Percentiles rank a stretch among this genome's conserved stretches.
Evolutionary conservation across 2,113 vertebrate genomes (phyloP).

Genomic region (Tenebrosternarchus preto): DNA sequence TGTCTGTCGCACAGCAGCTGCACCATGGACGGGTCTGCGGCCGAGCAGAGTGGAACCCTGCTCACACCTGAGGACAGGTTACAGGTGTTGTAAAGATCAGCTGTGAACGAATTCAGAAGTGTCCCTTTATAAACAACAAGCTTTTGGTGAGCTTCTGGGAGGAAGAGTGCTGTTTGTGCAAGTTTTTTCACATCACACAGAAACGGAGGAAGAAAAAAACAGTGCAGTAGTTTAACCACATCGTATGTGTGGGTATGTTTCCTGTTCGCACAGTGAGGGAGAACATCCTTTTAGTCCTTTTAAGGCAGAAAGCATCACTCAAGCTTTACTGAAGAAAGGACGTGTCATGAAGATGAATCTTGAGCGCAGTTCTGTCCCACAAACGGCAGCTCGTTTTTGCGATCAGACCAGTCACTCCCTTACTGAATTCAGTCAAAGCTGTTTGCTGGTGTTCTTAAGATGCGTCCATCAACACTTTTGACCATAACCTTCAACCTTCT

Average conservation of each 20-base stretch:
- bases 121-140: background rate
- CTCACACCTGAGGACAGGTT: background rate
- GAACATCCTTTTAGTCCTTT: constrained; percentile 32
- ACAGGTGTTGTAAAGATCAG: background rate
- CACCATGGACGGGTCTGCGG: too few species aligned
- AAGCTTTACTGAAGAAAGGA: background rate
- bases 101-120: background rate
- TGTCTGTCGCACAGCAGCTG: too few species aligned
- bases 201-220: background rate
- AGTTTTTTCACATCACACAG: background rate
- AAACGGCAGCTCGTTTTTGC: background rate
- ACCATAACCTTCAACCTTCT: background rate
- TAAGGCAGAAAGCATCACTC: background rate
- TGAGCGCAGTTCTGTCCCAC: too few species aligned
- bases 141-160: background rate
- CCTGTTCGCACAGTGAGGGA: constrained; percentile 33
- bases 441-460: too few species aligned
- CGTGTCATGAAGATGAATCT: too few species aligned
- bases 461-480: too few species aligned
- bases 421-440: too few species aligned
- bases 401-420: too few species aligned
- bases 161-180: too few species aligned
- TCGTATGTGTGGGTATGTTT: constrained; percentile 31
- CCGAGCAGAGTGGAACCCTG: background rate
- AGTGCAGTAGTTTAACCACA: constrained; percentile 27